A percentile compares a stretch with the other conserved stretches of the same genome.
Evolutionary conservation across 2,888 invertebrate genomes (phyloP).

Genomic region (Epicampocera succincta): DNA sequence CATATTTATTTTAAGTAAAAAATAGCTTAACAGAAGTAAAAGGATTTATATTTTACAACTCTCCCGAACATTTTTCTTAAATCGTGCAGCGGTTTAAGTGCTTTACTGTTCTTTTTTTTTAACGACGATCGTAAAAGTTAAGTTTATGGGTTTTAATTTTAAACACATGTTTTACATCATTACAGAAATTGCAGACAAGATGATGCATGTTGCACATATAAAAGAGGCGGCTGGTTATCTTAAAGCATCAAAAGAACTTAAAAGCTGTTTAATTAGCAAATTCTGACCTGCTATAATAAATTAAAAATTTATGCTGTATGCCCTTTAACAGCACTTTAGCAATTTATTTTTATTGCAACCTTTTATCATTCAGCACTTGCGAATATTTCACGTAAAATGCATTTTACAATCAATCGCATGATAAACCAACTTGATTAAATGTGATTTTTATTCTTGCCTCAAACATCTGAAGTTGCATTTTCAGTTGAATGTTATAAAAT

Average conservation of each 20-base stretch:
- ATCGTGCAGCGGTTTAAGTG: conserved; percentile 39
- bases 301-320: too few species aligned
- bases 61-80: conserved; percentile 5
- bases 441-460: too few species aligned
- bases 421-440: too few species aligned
- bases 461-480: not conserved
- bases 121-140: conserved; percentile 59
- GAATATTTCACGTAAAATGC: too few species aligned
- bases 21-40: conserved; percentile 41
- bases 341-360: too few species aligned
- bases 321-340: too few species aligned
- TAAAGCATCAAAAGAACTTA: not conserved
- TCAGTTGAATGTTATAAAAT: too few species aligned
- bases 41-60: conserved; percentile 45
- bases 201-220: not conserved
- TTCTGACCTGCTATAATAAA: too few species aligned
- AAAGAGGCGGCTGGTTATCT: too few species aligned
- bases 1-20: not conserved
- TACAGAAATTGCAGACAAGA: conserved; percentile 37
- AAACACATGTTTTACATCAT: conserved; percentile 64
- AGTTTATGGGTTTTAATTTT: conserved; percentile 51
- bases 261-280: too few species aligned
- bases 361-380: too few species aligned
- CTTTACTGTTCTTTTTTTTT: conserved; percentile 28
- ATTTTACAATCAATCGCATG: too few species aligned